These are phyloP conservation scores for Chloropsis cyanopogon DNA, from an alignment of 2,113 vertebrate genomes.

Conservation along the genomic window DNA sequence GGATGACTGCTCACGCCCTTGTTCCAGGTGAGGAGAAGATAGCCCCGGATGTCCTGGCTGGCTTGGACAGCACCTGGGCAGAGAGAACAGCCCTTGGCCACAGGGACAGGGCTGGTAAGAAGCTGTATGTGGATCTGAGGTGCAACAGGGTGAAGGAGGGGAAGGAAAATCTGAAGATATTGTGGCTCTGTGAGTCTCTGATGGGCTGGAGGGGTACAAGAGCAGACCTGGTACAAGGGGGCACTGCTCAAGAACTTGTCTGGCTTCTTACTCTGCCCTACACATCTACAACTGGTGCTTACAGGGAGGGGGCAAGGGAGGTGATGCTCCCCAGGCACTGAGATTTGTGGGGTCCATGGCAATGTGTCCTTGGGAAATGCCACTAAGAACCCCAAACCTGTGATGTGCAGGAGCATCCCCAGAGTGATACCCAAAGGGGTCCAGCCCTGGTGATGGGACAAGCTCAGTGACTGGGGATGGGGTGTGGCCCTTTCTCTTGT, in stretches of 20 bases:
- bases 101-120: accelerated
- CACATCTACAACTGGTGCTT: not conserved
- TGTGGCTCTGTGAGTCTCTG: not conserved
- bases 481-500: not conserved
- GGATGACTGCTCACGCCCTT: not conserved
- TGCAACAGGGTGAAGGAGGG: not conserved
- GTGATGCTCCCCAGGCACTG: not conserved
- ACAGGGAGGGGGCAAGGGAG: not conserved
- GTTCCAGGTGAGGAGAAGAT: not conserved
- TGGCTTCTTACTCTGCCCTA: not conserved
- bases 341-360: accelerated
- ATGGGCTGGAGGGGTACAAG: not conserved
- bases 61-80: not conserved
- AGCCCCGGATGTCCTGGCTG: not conserved
- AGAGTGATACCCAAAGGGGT: not conserved
- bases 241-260: not conserved
- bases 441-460: not conserved
- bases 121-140: not conserved
- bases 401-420: not conserved
- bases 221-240: not conserved
- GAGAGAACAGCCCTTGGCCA: not conserved
- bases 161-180: not conserved
- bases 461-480: accelerated
- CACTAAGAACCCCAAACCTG: not conserved
- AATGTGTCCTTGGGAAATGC: not conserved